Conservation (phyloP, 23 tunicate species). For the Trididemnum nubilum region DNA sequence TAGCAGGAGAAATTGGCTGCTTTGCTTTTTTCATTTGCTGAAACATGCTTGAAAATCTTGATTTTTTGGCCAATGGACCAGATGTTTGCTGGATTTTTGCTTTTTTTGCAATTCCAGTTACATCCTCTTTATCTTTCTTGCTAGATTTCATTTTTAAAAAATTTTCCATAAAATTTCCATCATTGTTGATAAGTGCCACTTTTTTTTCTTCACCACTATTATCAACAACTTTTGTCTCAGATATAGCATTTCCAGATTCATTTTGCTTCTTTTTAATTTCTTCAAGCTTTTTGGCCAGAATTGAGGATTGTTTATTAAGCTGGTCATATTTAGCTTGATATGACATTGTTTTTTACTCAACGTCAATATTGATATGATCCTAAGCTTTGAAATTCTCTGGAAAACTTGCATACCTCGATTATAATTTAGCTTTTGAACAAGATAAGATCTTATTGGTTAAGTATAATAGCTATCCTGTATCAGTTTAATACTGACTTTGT, state of each 20-base stretch:
- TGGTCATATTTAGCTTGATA: conserved; percentile 43
- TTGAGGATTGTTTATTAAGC: conserved; percentile 39
- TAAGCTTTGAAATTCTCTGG: conserved; percentile 6
- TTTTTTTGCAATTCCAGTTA: not conserved
- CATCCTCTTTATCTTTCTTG: conserved; percentile 15
- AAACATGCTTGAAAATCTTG: conserved; percentile 78
- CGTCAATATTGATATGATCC: conserved; percentile 8
- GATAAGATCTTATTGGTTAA: too few relatives aligned
- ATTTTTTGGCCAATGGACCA: conserved; percentile 56
- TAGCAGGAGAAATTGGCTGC: conserved; percentile 1
- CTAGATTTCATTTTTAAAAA: conserved; percentile 51
- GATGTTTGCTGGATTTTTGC: not conserved
- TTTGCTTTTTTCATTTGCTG: conserved; percentile 77
- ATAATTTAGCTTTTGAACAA: conserved; percentile 20
- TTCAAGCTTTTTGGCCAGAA: conserved; percentile 58
- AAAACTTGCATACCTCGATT: conserved; percentile 20
- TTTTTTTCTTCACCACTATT: conserved; percentile 19
- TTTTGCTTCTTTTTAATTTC: conserved; percentile 38
- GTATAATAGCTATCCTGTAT: too few relatives aligned
- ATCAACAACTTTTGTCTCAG: not conserved
- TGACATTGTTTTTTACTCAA: conserved; percentile 13
- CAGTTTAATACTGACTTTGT: too few relatives aligned
- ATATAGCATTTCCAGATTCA: not conserved
- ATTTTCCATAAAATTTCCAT: conserved; percentile 83
- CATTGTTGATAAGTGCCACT: conserved; percentile 42